Base-by-base conservation (phyloP, 2,113 vertebrate genomes). In the Microtus oregoni region DNA sequence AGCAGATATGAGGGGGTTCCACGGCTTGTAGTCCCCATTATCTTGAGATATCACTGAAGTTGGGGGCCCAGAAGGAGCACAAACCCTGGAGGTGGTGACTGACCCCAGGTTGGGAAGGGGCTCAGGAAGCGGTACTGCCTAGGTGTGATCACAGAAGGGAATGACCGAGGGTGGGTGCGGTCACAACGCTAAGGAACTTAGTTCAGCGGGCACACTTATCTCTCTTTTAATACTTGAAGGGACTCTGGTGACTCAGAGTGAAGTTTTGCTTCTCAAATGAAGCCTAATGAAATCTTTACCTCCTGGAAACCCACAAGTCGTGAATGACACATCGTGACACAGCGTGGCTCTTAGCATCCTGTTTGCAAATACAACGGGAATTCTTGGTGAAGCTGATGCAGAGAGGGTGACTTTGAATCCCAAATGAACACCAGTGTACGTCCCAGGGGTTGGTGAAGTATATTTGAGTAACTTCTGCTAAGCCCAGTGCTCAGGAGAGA, bases 381-480 rank as follows among this genome's bases (percentile, higher is more conserved):
- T 7, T 52, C n/a, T 65, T n/a, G 63, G 32, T 15, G n/a, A 89
- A 35, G 88, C 38, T 35, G 70, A 93, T 73, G 22, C 52, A 47
- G 68, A 82, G 79, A 55, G 75, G 88, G 68, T 32, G 63, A 58
- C 7, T 94, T 32, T 81, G 89, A 89, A 22, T 77, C 73, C 91
- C 32, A 8, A 7, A 22, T 52, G 89, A 97, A 77, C 73, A 41
- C 58, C 32, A 90, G 72, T 3, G 0, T 47, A 32, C 50, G 30
- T 77, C 22, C 75, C 55, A 85, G 72, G 77, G 91, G 94, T 68
- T 70, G 93, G 94, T 96, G 96, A 97, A 68, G 86, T 75, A 17
- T 32, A n/a, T 78, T 30, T 92, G 96, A 96, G 86, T 95, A 92
- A 96, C 96, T 91, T 90, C 68, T 95, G 17, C 28, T 58, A 96